These are phyloP conservation scores for Laticauda laticaudata DNA, from an alignment of 2,113 vertebrate genomes.

Conservation along the genomic window DNA sequence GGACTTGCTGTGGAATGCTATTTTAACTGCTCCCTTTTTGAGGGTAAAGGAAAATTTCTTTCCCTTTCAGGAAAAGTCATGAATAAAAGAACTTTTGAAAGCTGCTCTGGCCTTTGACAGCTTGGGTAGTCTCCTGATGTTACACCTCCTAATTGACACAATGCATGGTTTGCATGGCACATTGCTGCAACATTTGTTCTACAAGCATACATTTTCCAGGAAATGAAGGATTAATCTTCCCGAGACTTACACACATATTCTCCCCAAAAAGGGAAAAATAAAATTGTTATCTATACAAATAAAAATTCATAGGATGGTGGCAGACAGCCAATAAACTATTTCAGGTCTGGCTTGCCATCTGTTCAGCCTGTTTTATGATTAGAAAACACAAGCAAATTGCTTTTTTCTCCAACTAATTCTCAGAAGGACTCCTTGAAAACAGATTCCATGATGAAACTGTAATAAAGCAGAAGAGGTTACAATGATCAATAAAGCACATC, in stretches of 20 bases:
- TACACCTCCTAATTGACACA: constrained; percentile 58
- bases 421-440: constrained; percentile 63
- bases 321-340: constrained; percentile 72
- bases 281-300: constrained; percentile 75
- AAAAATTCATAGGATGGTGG: constrained; percentile 73
- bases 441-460: constrained; percentile 59
- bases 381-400: constrained; percentile 75
- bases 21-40: constrained; percentile 36
- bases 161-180: constrained; percentile 37
- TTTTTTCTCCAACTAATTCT: constrained; percentile 73
- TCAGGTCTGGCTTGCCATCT: constrained; percentile 76
- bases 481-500: constrained; percentile 59
- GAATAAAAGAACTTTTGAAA: constrained; percentile 34
- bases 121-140: constrained; percentile 33
- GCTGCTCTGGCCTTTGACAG: constrained; percentile 45
- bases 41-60: background rate
- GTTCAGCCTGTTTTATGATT: constrained; percentile 68
- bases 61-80: constrained; percentile 32
- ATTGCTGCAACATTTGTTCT: constrained; percentile 45
- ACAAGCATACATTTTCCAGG: constrained; percentile 59
- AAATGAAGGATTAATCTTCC: constrained; percentile 68
- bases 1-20: constrained; percentile 29
- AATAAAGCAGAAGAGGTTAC: constrained; percentile 64
- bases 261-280: constrained; percentile 71
- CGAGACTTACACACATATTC: constrained; percentile 61